These are phyloP conservation scores for Tinea semifulvella DNA, from an alignment of 2,888 invertebrate genomes.

Conservation along the genomic window DNA sequence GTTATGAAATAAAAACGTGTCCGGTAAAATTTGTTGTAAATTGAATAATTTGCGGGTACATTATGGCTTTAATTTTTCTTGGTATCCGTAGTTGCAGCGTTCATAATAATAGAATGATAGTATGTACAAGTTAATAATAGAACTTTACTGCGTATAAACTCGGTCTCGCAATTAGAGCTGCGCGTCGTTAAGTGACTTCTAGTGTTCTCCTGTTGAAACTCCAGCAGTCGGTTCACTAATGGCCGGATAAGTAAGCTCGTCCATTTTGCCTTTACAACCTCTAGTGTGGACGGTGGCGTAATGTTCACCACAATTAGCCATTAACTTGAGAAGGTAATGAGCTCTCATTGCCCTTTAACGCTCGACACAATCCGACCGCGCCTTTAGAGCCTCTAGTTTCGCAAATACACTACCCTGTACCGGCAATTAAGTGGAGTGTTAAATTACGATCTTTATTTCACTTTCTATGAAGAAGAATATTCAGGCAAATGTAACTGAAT, in stretches of 20 bases:
- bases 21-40: not conserved
- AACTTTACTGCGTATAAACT: not conserved
- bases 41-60: not conserved
- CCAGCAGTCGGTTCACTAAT: not conserved
- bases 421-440: conserved; percentile 2
- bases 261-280: conserved; percentile 12
- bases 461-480: conserved; percentile 11
- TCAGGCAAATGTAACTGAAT: no score
- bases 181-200: conserved; percentile 28
- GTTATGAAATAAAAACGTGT: conserved; percentile 1
- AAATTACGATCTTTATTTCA: conserved; percentile 7
- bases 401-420: conserved; percentile 9
- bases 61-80: not conserved
- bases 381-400: conserved; percentile 10
- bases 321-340: conserved; percentile 26
- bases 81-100: no score
- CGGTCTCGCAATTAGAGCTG: conserved; percentile 8
- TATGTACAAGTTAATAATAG: no score
- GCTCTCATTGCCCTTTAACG: conserved; percentile 16
- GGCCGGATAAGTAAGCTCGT: conserved; percentile 6
- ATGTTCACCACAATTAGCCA: conserved; percentile 22
- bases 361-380: conserved; percentile 13
- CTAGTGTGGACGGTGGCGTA: conserved; percentile 18
- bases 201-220: conserved; percentile 22
- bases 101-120: no score